Conservation (phyloP, 2,113 vertebrate genomes). For the Podilymbus podiceps region DNA sequence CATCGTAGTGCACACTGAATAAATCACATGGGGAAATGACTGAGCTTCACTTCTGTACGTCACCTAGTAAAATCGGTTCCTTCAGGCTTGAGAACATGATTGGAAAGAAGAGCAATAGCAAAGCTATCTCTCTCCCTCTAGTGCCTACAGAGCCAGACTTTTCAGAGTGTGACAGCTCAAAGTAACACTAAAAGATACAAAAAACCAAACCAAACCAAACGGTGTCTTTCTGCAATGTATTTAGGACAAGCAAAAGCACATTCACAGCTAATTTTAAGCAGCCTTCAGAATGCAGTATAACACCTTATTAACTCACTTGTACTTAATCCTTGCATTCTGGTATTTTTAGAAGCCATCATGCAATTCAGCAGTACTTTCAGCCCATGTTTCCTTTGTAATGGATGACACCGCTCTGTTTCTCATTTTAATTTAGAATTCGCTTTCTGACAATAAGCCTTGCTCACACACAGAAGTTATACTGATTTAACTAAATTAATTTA, state of each 20-base stretch:
- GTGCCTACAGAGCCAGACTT: background rate
- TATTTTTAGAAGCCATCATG: conserved; percentile 49
- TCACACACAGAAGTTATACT: background rate
- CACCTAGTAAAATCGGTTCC: background rate
- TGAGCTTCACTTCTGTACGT: background rate
- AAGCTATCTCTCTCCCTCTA: background rate
- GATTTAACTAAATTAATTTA: background rate
- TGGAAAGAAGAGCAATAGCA: conserved; percentile 1
- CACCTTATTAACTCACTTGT: conserved; percentile 38
- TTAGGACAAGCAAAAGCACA: conserved; percentile 34
- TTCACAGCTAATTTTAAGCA: conserved; percentile 50
- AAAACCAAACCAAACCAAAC: background rate
- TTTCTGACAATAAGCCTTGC: background rate
- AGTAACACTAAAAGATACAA: background rate
- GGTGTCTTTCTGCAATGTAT: background rate
- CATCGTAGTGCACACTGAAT: fast-evolving
- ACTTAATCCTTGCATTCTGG: conserved; percentile 8
- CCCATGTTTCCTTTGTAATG: background rate
- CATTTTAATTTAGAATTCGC: background rate
- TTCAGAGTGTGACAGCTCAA: background rate
- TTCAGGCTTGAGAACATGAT: background rate
- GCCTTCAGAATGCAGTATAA: conserved; percentile 1
- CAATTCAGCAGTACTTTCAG: conserved; percentile 22
- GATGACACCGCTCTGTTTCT: background rate
- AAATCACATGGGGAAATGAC: background rate